phyloP scores from a whole-genome alignment of 2,797 vertebrate genomes.

The Eutrigla gurnardus region DNA sequence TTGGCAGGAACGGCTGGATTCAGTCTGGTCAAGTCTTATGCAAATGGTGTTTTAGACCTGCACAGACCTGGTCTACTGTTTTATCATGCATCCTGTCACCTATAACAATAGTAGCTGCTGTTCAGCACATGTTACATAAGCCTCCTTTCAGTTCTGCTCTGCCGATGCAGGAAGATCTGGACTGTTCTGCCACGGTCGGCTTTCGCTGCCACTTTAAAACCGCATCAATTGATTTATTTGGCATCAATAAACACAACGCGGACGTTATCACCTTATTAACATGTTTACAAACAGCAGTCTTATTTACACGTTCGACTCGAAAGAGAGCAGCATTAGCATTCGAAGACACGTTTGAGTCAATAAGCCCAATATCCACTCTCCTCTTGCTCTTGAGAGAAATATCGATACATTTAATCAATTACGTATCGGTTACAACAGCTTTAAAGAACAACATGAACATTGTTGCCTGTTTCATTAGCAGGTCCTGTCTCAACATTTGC shows the following conservation, averaged over 20 bases:
- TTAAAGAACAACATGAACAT: background rate
- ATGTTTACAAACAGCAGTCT: background rate
- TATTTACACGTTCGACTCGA: conserved; percentile 15
- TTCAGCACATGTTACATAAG: background rate
- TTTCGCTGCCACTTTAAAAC: conserved; percentile 3
- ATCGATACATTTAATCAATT: background rate
- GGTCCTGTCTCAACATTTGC: background rate
- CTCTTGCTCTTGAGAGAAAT: conserved; percentile 6
- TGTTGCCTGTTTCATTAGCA: background rate
- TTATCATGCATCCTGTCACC: background rate
- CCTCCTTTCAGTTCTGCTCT: conserved; percentile 9
- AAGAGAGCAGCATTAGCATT: background rate
- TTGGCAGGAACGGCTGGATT: background rate
- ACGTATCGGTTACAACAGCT: background rate
- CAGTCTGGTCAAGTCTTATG: no score
- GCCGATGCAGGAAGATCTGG: background rate
- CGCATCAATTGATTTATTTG: background rate
- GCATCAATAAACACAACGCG: conserved; percentile 3
- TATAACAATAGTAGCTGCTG: background rate
- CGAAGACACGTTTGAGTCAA: conserved; percentile 4
- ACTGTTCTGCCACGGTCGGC: background rate
- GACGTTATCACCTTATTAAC: conserved; percentile 4
- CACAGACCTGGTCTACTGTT: background rate
- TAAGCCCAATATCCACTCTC: background rate
- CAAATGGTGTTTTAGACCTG: background rate